Base-by-base conservation (phyloP, 2,888 invertebrate genomes). In the Pandemis cinnamomeana region DNA sequence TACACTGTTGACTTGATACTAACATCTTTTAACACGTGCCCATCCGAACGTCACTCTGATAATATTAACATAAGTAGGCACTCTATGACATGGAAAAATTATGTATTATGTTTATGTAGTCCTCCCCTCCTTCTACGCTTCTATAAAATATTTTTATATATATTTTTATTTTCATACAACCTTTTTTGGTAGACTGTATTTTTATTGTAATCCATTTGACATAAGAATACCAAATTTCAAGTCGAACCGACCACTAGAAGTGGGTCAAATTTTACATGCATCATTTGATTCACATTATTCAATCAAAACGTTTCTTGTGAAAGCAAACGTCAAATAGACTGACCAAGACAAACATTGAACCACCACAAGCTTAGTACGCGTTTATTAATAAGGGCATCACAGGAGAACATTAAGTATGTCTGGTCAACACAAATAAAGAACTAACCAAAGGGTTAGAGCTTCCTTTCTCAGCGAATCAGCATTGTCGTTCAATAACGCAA, bases 21-120 rank as follows among this genome's bases (percentile, higher is more conserved):
- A 61, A 41, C 41, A 36, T 41, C 61, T 61, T 61, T 61, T 1
- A 41, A 41, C 61, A 61, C 61, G 41, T 61, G 61, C 61, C 41
- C 61, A 61, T 13, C 41, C 13, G n/a, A 61, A 61, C n/a, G 61
- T 61, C 61, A 61, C 61, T 61, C 41, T 41, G 13, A 61, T 61
- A 61, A 58, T 61, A 61, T 41, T 41, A 41, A 41, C n/a, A 36
- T n/a, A 41, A 13, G 7, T 7, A 55, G 20, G 55, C 20, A 41
- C 20, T 41, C 61, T 10, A 61, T 41, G 41, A 20, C 61, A 61
- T 6, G n/a, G 13, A 61, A 41, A 41, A 7, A 61, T 41, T 61
- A 41, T 41, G 61, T 41, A 41, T 41, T 42, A 41, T 41, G 61
- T 41, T 13, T 41, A 41, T 61, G 41, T 2, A 15, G 51, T 5